Evolutionary conservation across 2,113 vertebrate species (phyloP).

Genomic region (Stercorarius parasiticus): DNA sequence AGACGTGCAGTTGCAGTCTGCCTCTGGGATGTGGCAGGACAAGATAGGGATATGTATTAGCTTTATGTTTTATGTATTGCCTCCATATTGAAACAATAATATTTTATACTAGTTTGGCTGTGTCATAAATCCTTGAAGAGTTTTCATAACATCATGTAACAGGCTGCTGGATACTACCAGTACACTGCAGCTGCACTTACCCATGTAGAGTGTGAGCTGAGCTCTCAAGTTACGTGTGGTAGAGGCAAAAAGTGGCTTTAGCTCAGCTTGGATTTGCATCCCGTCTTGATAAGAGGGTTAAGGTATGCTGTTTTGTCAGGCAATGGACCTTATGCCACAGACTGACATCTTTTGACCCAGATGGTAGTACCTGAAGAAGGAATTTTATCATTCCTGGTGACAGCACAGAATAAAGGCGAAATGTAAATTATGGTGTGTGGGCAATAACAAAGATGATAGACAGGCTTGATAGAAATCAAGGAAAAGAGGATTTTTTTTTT

Average conservation of each 20-base stretch:
- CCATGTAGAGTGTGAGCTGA: accelerated
- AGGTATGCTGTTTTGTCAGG: background rate
- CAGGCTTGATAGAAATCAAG: background rate
- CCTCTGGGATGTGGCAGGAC: background rate
- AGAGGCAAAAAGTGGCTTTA: background rate
- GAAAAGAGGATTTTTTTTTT: background rate
- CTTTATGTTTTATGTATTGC: background rate
- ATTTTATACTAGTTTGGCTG: background rate
- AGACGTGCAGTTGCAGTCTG: background rate
- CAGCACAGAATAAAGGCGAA: background rate
- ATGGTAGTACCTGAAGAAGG: background rate
- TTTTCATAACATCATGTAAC: background rate
- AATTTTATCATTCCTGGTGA: background rate
- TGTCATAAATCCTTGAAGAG: background rate
- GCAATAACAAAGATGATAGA: background rate
- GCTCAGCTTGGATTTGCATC: background rate
- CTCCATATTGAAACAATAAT: background rate
- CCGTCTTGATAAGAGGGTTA: background rate
- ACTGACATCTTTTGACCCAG: background rate
- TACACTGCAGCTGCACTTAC: background rate
- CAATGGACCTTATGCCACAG: background rate
- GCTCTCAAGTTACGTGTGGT: background rate
- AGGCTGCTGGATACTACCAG: background rate
- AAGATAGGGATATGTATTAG: no score
- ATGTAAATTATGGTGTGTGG: background rate